Conservation (phyloP, 2,888 invertebrate species). For the Lamproptera curius region DNA sequence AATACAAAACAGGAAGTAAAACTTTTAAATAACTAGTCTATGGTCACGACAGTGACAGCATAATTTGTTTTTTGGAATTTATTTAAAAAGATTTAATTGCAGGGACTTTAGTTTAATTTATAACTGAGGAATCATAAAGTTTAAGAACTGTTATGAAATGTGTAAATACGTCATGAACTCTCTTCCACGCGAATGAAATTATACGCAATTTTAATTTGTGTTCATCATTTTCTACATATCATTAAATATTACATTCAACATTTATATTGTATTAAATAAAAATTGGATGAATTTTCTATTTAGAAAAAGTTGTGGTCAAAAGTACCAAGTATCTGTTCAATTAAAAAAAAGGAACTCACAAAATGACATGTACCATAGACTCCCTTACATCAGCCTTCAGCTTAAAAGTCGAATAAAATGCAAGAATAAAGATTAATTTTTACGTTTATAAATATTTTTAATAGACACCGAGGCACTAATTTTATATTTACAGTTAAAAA, state of each 20-base stretch:
- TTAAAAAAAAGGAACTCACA: not conserved
- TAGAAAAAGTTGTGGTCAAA: conserved; percentile 1
- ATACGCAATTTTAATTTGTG: no score
- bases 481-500: conserved; percentile 5
- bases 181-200: no score
- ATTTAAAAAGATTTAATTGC: not conserved
- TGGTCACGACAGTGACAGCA: conserved; percentile 22
- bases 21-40: conserved; percentile 24
- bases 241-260: no score
- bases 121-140: no score
- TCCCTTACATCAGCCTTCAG: not conserved
- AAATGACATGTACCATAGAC: conserved; percentile 5
- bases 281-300: no score
- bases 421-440: conserved; percentile 11
- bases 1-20: conserved; percentile 27
- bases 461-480: conserved; percentile 13
- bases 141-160: no score
- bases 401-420: conserved; percentile 16
- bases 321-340: not conserved
- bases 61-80: not conserved
- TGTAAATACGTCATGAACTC: no score
- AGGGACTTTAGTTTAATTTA: no score
- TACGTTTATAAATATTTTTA: conserved; percentile 1
- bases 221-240: no score
- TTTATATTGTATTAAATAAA: no score